phyloP scores from a whole-genome alignment of 2,797 vertebrate genomes.

The Tiaroga cobitis region DNA sequence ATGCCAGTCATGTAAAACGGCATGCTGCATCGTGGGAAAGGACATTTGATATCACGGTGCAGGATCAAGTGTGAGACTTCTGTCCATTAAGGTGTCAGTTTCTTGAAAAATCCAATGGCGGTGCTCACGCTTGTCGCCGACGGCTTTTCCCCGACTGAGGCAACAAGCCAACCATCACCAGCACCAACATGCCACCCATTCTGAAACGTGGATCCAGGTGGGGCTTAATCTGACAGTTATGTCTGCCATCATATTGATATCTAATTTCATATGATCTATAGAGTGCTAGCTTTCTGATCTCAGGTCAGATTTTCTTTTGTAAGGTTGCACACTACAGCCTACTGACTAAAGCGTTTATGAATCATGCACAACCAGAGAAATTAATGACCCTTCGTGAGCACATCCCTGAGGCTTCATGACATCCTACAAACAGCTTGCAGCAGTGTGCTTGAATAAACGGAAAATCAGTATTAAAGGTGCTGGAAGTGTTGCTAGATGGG shows the following conservation, averaged over 20 bases:
- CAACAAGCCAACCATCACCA: neutral
- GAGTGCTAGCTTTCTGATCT: neutral
- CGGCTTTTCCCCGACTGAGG: constrained; percentile 1
- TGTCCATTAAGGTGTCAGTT: constrained; percentile 42
- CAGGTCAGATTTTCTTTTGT: constrained; percentile 20
- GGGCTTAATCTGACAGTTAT: constrained; percentile 34
- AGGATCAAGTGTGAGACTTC: constrained; percentile 26
- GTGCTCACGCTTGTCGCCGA: neutral
- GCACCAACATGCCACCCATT: constrained; percentile 22
- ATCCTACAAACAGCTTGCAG: neutral
- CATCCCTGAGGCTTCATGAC: neutral
- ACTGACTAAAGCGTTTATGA: neutral
- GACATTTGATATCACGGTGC: constrained; percentile 37
- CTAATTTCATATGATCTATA: constrained; percentile 30
- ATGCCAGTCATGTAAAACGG: constrained; percentile 15
- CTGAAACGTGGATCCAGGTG: constrained; percentile 42
- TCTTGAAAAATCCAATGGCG: constrained; percentile 9
- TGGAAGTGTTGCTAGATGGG: neutral
- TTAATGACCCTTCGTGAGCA: neutral
- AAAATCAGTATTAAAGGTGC: neutral
- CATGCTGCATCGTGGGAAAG: constrained; percentile 21
- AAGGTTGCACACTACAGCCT: neutral
- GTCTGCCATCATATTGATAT: neutral
- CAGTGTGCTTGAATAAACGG: neutral
- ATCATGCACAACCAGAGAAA: neutral